Evolutionary conservation across 2,797 vertebrate genomes (phyloP).

Genomic region (Erpetoichthys calabaricus): DNA sequence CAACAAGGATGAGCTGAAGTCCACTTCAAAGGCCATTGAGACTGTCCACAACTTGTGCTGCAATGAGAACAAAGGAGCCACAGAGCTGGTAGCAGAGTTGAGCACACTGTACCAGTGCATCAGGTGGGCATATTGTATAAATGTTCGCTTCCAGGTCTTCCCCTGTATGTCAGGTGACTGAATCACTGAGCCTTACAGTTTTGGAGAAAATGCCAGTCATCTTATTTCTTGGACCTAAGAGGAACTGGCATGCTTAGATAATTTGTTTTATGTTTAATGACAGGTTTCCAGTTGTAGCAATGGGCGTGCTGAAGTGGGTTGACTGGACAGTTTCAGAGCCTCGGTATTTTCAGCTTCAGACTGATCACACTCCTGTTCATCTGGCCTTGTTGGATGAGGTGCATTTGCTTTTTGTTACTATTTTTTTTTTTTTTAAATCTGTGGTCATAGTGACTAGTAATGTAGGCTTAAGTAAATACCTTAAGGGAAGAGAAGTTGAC

Average conservation of each 20-base stretch:
- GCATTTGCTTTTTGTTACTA: background rate
- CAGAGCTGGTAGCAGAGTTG: conserved; percentile 87
- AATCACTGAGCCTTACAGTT: background rate
- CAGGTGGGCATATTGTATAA: conserved; percentile 45
- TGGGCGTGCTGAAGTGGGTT: conserved; percentile 96
- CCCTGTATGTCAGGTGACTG: background rate
- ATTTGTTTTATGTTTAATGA: background rate
- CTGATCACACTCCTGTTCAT: conserved; percentile 92
- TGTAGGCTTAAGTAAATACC: too few species aligned
- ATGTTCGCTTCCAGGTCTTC: too few species aligned
- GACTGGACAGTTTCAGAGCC: conserved; percentile 97
- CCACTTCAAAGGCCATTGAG: conserved; percentile 89
- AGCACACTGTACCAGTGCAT: conserved; percentile 94
- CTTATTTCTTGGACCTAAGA: too few species aligned
- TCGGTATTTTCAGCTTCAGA: conserved; percentile 93
- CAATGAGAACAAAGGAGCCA: conserved; percentile 96
- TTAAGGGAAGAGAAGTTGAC: too few species aligned
- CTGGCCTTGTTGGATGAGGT: conserved; percentile 90
- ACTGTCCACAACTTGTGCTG: conserved; percentile 92
- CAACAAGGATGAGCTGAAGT: conserved; percentile 94
- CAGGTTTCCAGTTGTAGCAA: conserved; percentile 93
- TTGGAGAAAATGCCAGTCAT: too few species aligned
- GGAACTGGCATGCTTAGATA: too few species aligned
- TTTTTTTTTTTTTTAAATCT: background rate
- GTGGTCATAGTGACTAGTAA: background rate